These are phyloP conservation scores for Dendroctonus valens DNA, from an alignment of 1,140 invertebrate genomes.

Conservation along the genomic window DNA sequence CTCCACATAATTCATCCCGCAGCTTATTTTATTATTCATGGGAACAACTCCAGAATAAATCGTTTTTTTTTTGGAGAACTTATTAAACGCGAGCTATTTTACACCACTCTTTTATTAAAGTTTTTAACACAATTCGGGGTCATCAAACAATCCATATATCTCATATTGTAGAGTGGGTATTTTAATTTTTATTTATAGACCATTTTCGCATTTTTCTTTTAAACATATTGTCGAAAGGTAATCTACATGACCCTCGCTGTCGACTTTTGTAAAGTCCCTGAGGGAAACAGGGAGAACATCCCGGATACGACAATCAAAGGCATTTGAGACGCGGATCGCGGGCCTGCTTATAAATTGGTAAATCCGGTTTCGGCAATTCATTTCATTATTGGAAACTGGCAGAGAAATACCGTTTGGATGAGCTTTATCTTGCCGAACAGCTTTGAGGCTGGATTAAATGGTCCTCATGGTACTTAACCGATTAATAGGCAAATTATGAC, in stretches of 20 bases:
- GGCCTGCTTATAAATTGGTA: slow-evolving; percentile 21
- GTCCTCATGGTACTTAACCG: no score
- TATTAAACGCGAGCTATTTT: no score
- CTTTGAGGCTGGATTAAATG: no score
- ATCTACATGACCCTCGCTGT: neutral
- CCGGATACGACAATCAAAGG: slow-evolving; percentile 26
- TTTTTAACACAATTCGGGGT: neutral
- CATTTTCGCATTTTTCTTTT: neutral
- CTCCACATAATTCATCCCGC: no score
- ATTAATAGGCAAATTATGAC: no score
- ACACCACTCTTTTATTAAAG: neutral
- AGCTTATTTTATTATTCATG: no score
- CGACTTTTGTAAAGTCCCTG: neutral
- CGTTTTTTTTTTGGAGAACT: no score
- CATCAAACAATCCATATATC: neutral
- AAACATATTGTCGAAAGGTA: neutral
- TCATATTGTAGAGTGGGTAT: neutral
- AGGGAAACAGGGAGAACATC: slow-evolving; percentile 14
- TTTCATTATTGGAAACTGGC: slow-evolving; percentile 2
- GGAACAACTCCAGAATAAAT: no score
- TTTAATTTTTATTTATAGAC: neutral
- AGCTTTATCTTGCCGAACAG: no score
- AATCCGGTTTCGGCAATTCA: slow-evolving; percentile 28
- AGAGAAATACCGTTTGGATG: neutral
- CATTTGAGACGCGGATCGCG: slow-evolving; percentile 18